Conservation (phyloP, 2,797 vertebrate species). For the Coreius guichenoti region DNA sequence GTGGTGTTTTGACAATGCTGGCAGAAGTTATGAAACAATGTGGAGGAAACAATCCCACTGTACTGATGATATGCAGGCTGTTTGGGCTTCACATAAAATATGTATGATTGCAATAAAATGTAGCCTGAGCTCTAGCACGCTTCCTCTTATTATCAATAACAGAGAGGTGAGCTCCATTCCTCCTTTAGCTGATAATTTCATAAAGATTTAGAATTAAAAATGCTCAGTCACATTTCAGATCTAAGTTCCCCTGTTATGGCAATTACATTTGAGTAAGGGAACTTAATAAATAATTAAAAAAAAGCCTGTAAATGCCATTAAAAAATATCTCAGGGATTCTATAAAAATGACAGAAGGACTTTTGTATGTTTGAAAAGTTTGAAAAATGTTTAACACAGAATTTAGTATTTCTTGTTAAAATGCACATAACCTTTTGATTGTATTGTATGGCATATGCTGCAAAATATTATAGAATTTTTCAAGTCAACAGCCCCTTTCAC, state of each 20-base stretch:
- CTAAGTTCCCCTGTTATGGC: not conserved
- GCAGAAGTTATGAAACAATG: not conserved
- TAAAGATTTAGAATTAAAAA: slow-evolving; percentile 24
- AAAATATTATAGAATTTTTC: too few species aligned
- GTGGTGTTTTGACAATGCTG: slow-evolving; percentile 6
- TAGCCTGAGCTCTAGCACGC: slow-evolving; percentile 24
- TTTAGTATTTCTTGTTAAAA: not conserved
- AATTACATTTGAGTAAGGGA: not conserved
- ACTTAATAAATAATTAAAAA: slow-evolving; percentile 10
- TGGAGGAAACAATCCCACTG: slow-evolving; percentile 10
- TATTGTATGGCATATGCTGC: too few species aligned
- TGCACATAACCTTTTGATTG: not conserved
- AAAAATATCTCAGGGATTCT: not conserved
- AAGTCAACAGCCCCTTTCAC: too few species aligned
- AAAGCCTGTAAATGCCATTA: not conserved
- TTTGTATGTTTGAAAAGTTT: not conserved
- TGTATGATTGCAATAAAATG: slow-evolving; percentile 49
- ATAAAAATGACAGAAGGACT: not conserved
- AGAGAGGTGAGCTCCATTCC: slow-evolving; percentile 22
- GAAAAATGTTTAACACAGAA: not conserved
- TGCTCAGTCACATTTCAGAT: not conserved
- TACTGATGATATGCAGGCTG: not conserved
- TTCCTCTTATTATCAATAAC: slow-evolving; percentile 45
- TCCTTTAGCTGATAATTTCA: slow-evolving; percentile 15
- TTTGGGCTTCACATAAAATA: slow-evolving; percentile 54